These are phyloP conservation scores for Staurois parvus DNA, from an alignment of 2,797 vertebrate species.

Conservation along the genomic window DNA sequence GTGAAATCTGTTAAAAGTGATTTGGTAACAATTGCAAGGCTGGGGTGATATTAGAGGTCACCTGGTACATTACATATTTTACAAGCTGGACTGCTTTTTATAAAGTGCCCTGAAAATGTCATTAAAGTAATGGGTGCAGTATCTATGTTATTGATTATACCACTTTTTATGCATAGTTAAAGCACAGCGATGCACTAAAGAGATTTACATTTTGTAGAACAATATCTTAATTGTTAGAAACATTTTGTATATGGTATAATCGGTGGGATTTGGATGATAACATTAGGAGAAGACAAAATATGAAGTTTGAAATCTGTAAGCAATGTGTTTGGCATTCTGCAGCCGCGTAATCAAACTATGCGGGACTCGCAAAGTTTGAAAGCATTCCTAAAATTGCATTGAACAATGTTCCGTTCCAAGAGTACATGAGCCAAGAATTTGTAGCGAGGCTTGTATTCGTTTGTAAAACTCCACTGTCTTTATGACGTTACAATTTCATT, in stretches of 20 bases:
- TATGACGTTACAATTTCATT: not conserved
- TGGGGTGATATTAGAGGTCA: not conserved
- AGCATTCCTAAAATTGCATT: not conserved
- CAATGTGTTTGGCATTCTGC: not conserved
- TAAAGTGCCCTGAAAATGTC: not conserved
- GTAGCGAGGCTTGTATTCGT: not conserved
- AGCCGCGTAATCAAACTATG: not conserved
- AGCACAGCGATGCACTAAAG: not conserved
- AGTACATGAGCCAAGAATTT: not conserved
- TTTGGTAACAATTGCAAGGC: not conserved
- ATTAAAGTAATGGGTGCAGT: not conserved
- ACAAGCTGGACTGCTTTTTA: not conserved
- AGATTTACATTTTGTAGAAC: not conserved
- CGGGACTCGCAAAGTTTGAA: not conserved
- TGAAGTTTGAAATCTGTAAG: not conserved
- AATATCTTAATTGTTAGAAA: too few relatives aligned
- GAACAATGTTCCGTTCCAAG: not conserved
- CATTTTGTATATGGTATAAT: not conserved
- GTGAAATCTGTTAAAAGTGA: slow-evolving; percentile 24
- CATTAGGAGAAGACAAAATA: not conserved
- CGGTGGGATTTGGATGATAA: not conserved
- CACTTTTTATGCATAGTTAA: not conserved
- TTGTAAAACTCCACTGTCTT: not conserved
- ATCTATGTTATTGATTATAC: not conserved
- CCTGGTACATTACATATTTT: not conserved